phyloP scores from a whole-genome alignment of 2,113 vertebrate species.

The Papio anubis region DNA sequence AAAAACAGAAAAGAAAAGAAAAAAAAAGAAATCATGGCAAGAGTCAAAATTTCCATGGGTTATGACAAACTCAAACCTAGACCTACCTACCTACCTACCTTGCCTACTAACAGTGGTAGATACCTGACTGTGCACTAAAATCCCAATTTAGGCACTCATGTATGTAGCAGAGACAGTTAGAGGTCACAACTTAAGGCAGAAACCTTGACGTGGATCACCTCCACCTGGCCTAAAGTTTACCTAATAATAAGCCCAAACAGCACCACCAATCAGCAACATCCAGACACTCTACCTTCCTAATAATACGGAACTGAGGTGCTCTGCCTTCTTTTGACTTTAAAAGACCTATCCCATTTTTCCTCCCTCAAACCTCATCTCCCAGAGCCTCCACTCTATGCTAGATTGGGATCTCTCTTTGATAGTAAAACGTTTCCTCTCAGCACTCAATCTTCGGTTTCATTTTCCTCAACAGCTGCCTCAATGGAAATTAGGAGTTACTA shows the following conservation, averaged over 20 bases:
- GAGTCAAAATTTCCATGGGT: neutral
- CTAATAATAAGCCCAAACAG: neutral
- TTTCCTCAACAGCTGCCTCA: neutral
- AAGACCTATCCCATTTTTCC: neutral
- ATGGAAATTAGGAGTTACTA: slow-evolving; percentile 11
- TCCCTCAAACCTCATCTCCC: neutral
- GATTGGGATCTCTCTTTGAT: neutral
- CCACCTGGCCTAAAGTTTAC: neutral
- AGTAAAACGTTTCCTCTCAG: neutral
- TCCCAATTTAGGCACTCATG: neutral
- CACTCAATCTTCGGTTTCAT: neutral
- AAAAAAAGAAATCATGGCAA: neutral
- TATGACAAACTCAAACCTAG: neutral
- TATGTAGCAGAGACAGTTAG: neutral
- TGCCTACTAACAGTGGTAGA: neutral
- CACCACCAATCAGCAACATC: neutral
- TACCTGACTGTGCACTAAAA: neutral
- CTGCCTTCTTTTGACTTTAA: neutral
- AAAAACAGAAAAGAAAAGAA: too few relatives aligned
- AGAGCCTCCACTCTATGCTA: neutral
- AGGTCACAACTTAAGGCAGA: neutral
- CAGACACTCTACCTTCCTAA: neutral
- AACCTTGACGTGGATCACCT: neutral
- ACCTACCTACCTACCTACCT: neutral
- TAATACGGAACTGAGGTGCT: neutral